A percentile compares a stretch with the other conserved stretches of the same genome.
These are phyloP conservation scores for Ambastaia sidthimunki DNA, from an alignment of 2,797 vertebrate species.

Conservation along the genomic window DNA sequence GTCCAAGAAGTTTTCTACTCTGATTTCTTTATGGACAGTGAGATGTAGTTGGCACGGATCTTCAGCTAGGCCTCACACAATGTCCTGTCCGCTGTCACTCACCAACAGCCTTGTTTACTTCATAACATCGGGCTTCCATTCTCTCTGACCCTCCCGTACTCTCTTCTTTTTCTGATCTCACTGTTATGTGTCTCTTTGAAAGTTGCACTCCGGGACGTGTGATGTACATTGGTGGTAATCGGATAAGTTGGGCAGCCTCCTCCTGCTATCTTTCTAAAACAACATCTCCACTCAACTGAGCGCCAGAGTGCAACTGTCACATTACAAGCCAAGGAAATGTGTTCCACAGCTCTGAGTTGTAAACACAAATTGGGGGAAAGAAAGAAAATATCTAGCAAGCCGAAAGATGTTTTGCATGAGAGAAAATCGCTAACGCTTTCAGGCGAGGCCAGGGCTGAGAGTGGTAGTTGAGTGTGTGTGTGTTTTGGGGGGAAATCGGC, in stretches of 20 bases:
- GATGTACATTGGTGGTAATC: conserved; percentile 81
- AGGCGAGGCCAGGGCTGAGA: conserved; percentile 62
- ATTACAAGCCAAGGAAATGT: conserved; percentile 69
- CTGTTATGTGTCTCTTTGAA: conserved; percentile 55
- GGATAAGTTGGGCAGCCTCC: conserved; percentile 79
- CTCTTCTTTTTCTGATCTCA: conserved; percentile 28
- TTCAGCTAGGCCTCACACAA: conserved; percentile 77
- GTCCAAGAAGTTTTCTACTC: conserved; percentile 51
- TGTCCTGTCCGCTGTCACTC: conserved; percentile 72
- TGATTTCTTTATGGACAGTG: conserved; percentile 55
- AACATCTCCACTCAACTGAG: conserved; percentile 77
- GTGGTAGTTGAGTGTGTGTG: conserved; percentile 18
- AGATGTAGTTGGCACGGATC: conserved; percentile 70
- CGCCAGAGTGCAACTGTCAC: conserved; percentile 79
- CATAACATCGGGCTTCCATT: conserved; percentile 51
- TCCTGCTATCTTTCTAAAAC: conserved; percentile 74
- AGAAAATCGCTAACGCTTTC: conserved; percentile 68
- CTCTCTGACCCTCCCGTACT: conserved; percentile 17
- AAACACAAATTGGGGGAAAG: conserved; percentile 61
- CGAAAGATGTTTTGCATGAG: conserved; percentile 69
- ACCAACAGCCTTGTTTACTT: conserved; percentile 71
- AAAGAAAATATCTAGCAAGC: conserved; percentile 61
- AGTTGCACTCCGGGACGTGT: conserved; percentile 68
- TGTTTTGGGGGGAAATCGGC: conserved; percentile 32
- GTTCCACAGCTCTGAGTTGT: conserved; percentile 60